Base-by-base conservation (phyloP, 2,888 invertebrate species). In the Agrypnus murinus region DNA sequence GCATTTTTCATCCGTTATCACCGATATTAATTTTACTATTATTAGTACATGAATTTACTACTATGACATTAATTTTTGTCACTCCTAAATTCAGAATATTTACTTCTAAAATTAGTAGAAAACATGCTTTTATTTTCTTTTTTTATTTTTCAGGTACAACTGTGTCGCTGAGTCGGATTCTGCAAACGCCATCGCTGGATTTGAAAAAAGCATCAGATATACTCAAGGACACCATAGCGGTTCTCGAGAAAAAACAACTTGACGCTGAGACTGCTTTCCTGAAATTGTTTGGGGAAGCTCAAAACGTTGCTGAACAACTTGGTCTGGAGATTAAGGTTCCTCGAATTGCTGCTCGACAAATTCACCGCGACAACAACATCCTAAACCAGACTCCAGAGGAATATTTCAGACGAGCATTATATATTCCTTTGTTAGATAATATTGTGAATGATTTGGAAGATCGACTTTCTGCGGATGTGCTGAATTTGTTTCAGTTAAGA, bases 171-270 rank as follows among this genome's bases (percentile, higher is more conserved):
- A 55, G 65, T 7, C 50, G 63, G 5, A 31, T 8, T 15, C 50
- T 63, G 1, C 36, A 64, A 53, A 50, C 50, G 10, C 15, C 53
- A 17, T 53, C 36, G 7, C 15, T 64, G 36, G 77, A 79, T 65
- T 72, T 78, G 65, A 79, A 79, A 71, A 77, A 50, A 63, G 78
- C 79, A 57, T 70, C 72, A n/a, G 76, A 77, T 71, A 76, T 75
- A 58, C 65, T 79, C 31, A 74, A 74, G 36, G 78, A 79, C 67
- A 76, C 75, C 31, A 19, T 78, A 25, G 45, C 36, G 38, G 74
- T 77, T 50, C 70, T 79, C 58, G 65, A 74, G 71, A 12, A 75
- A 31, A 79, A 77, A 66, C 69, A 77, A 70, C 59, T 72, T 55
- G 73, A 79, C 19, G 77, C 66, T 57, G 75, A 79, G 53, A 40